Evolutionary conservation across 2,888 invertebrate genomes (phyloP), one percentile per base, ranked within the genome.

Genomic region (Tineola bisselliella): DNA sequence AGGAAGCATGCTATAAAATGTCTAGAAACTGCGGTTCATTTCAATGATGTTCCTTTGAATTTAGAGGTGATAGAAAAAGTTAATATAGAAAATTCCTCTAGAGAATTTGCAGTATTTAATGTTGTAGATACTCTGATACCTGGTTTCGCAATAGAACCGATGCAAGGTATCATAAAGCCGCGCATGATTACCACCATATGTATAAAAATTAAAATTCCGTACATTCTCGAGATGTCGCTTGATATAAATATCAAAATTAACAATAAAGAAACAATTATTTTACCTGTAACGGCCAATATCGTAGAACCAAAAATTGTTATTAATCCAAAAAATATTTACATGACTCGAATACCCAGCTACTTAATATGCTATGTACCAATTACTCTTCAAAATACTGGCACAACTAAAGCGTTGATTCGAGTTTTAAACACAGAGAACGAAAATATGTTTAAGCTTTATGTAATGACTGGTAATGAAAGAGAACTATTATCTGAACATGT

Each of bases 21-120:
- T 70, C 68, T 83, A 63, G 77, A 82, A 66, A 68, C 69, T 56
- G 64, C 70, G 1, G 70, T 86, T 30, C 30, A 67, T 33, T 83
- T 87, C 61, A 84, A 81, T 73, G 84, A 86, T 61, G 75, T 87
- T 62, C 73, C 83, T 17, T 69, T 87, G 59, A 83, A 87, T 64
- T 71, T 86, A 60, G 77, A 79, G 69, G 71, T 73, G 0, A 63
- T 69, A 30, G 82, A 86, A 65, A 87, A 76, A 66, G 79, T 89
- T 0, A 81, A 81, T 66, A 67, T 90, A 38, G 82, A 79, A 66
- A 90, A 90, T 70, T 81, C 84, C 15, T 83, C 90, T 0, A 83
- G 89, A 63, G 88, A 88, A 68, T 75, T 83, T 54, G 87, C 88
- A 0, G 67, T 75, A 4, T 89, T 88, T 73, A 70, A 80, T 59